Conservation (phyloP, 2,888 invertebrate species). For the Bombylius major region DNA sequence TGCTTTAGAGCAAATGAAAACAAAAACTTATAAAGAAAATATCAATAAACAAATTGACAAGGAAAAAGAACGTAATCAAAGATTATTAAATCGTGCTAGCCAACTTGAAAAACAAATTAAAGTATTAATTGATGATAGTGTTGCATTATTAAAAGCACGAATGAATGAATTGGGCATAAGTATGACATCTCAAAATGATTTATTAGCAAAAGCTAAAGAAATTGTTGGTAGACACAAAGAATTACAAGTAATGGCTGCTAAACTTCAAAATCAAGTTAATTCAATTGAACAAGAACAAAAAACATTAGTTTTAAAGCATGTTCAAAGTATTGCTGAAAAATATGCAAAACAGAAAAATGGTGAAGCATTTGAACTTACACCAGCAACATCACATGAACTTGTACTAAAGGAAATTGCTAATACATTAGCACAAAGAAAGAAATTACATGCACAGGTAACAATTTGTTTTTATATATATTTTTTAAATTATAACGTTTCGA, state of each 20-base stretch:
- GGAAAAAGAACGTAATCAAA: conserved; percentile 74
- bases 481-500: neutral
- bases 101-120: conserved; percentile 88
- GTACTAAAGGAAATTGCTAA: conserved; percentile 77
- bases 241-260: conserved; percentile 75
- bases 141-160: conserved; percentile 71
- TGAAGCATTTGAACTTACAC: conserved; percentile 45
- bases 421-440: conserved; percentile 70
- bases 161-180: conserved; percentile 87
- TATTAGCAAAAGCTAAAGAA: conserved; percentile 77
- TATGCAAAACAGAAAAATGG: conserved; percentile 41
- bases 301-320: conserved; percentile 54
- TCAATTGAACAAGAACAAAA: conserved; percentile 60
- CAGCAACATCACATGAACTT: conserved; percentile 63
- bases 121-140: conserved; percentile 83
- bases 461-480: neutral
- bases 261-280: conserved; percentile 69
- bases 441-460: conserved; percentile 64
- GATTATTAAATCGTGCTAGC: conserved; percentile 69
- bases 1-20: conserved; percentile 73
- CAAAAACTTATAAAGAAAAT: conserved; percentile 56
- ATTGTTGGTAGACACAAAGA: conserved; percentile 89
- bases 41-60: conserved; percentile 65
- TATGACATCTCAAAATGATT: conserved; percentile 71
- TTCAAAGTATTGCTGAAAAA: conserved; percentile 64